Base-by-base conservation (phyloP, 2,888 invertebrate species). In the Sphaerophoria rueppellii region DNA sequence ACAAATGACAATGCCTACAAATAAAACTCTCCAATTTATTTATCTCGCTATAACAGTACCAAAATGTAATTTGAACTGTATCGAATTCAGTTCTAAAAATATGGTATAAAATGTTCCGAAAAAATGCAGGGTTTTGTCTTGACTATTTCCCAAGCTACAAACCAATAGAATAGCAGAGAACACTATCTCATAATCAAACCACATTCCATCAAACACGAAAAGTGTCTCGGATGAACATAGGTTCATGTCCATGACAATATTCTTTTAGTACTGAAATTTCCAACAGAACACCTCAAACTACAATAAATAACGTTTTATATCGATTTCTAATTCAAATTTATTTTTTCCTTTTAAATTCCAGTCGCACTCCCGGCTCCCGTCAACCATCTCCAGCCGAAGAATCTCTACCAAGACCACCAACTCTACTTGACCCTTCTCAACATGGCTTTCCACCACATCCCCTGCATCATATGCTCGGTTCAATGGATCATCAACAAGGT, bases 341-440 rank as follows among this genome's bases (percentile, higher is more conserved):
- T 74, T 61, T 82, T 75, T 79, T 57, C 43, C 74, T 81, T 43
- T 78, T 4, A 52, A 43, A 71, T 88, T 89, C 4, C 73, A 97
- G 96, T 92, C 96, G 97, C 89, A 97, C 97, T 87, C 96, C 96
- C 52, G 97, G 97, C 71, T 97, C 98, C 89, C 95, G 97, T 89
- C 98, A 98, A 92, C 97, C 97, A 85, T 98, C 98, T 55, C 98
- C 98, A 65, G 96, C 97, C 14, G 97, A 97, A 92, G 91, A 91
- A 89, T 93, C 92, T 82, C 91, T 92, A 88, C 93, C 93, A 88
- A 93, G 94, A 67, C 93, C 93, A 73, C 92, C 93, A 81, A 90
- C 89, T 57, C 78, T 91, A 73, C 88, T 92, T n/a, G 91, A 91
- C 88, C 90, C 90, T 61, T 85, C 89, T 50, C 90, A 90, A 74